Evolutionary conservation across 2,113 vertebrate species (phyloP).

Genomic region (Menura novaehollandiae): DNA sequence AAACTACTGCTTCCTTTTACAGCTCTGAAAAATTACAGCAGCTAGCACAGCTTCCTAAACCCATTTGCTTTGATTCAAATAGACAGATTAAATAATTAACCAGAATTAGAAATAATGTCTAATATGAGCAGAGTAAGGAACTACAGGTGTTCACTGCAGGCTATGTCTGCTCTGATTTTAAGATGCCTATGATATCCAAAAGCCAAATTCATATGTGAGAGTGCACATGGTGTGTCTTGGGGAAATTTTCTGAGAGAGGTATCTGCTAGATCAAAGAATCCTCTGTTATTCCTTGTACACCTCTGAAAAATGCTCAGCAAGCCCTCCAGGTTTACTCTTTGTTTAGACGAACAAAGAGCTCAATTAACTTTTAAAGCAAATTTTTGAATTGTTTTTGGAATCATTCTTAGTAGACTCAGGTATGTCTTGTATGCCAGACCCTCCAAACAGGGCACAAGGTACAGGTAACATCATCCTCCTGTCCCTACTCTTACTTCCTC

Average conservation of each 20-base stretch:
- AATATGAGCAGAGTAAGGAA: conserved; percentile 16
- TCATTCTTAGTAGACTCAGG: not conserved
- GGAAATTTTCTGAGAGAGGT: not conserved
- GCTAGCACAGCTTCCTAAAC: conserved; percentile 25
- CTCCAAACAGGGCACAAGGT: not conserved
- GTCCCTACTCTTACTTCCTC: not conserved
- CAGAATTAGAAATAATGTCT: conserved; percentile 29
- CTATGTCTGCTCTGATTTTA: not conserved
- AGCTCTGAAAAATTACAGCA: not conserved
- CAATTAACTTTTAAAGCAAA: not conserved
- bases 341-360: not conserved
- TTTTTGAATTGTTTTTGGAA: not conserved
- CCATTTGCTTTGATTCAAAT: conserved; percentile 41
- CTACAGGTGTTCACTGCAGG: conserved; percentile 6
- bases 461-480: not conserved
- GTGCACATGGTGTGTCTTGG: accelerated
- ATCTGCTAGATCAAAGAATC: not conserved
- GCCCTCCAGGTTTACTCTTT: not conserved
- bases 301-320: not conserved
- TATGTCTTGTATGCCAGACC: not conserved
- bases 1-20: conserved; percentile 25
- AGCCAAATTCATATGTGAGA: not conserved
- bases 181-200: not conserved
- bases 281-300: not conserved
- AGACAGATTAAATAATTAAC: conserved; percentile 47